phyloP scores from a whole-genome alignment of 2,113 vertebrate species.

The Silurus glanis region DNA sequence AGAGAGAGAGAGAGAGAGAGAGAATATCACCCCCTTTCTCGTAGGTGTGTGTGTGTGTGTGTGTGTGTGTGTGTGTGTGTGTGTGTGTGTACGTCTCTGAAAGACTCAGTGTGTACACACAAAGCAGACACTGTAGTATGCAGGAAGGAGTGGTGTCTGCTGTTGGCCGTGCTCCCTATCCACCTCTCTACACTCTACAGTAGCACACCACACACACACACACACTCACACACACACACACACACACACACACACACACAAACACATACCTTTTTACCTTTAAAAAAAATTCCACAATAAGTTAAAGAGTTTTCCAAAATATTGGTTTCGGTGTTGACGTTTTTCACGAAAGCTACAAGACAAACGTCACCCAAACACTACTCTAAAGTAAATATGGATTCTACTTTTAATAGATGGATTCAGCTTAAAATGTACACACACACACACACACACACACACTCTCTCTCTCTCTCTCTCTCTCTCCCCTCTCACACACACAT shows the following conservation, averaged over 20 bases:
- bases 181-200: conserved; percentile 62
- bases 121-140: conserved; percentile 51
- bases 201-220: conserved; percentile 13
- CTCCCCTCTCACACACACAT: no score
- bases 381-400: no score
- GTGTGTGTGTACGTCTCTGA: conserved; percentile 35
- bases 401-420: no score
- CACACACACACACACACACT: no score
- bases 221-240: conserved; percentile 43
- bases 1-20: conserved; percentile 33
- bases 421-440: no score
- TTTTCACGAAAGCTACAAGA: neutral
- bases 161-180: conserved; percentile 48
- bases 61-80: conserved; percentile 10
- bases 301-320: neutral
- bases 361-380: neutral
- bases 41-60: conserved; percentile 15
- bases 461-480: no score
- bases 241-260: conserved; percentile 37
- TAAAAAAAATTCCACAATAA: neutral
- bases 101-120: conserved; percentile 53
- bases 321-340: neutral
- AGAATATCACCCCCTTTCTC: conserved; percentile 34
- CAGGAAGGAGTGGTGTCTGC: conserved; percentile 39
- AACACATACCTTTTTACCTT: neutral